Evolutionary conservation across 2,113 vertebrate genomes (phyloP).

Genomic region (Psettodes erumei): DNA sequence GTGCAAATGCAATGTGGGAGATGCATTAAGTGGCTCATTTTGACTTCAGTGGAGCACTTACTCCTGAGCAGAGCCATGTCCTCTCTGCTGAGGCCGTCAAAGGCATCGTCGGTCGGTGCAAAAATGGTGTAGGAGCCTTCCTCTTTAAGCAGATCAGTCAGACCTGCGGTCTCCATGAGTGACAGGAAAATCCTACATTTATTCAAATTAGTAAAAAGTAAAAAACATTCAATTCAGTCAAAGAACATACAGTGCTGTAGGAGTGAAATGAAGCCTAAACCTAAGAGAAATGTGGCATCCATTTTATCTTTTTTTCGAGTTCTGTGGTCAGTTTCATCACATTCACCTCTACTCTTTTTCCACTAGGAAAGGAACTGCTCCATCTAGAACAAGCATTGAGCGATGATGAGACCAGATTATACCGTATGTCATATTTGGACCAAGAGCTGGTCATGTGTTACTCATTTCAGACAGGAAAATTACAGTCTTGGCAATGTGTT

Average conservation of each 20-base stretch:
- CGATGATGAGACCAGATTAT: neutral
- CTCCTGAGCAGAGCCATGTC: constrained; percentile 88
- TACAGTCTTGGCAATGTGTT: neutral
- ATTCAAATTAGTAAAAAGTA: neutral
- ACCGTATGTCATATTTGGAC: neutral
- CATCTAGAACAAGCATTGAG: neutral
- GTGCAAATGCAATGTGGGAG: neutral
- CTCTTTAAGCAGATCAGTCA: constrained; percentile 87
- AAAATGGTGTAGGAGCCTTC: constrained; percentile 93
- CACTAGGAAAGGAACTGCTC: neutral
- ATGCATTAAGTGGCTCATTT: neutral
- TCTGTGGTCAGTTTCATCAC: neutral
- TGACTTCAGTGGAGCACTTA: constrained; percentile 67
- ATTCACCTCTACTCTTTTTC: neutral
- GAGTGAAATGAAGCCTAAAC: neutral
- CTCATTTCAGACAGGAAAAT: constrained; percentile 17
- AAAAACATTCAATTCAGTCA: too few relatives aligned
- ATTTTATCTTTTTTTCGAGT: neutral
- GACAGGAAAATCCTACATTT: constrained; percentile 85
- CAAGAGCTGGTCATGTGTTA: neutral
- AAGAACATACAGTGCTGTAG: neutral
- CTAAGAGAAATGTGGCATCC: neutral
- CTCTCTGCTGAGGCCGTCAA: constrained; percentile 84
- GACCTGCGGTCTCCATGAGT: constrained; percentile 89
- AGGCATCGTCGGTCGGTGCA: constrained; percentile 94